Percentiles rank a stretch among this genome's conserved stretches.
Evolutionary conservation across 92 coral and sea anemone genomes (phyloP).

Genomic region (Bergia puertoricense): DNA sequence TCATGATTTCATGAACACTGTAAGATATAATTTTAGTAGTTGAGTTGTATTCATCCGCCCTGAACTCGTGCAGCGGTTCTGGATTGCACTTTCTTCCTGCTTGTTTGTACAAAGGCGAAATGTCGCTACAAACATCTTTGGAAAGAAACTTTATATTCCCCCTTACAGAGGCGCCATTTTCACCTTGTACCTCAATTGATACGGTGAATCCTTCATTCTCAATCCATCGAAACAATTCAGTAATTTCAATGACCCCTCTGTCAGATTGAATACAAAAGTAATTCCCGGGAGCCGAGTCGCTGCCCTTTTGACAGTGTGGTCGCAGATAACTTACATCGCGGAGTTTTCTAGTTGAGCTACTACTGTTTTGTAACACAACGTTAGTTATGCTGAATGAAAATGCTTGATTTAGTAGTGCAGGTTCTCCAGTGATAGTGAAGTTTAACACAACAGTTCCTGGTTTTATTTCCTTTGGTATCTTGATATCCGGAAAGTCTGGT

Average conservation of each 20-base stretch:
- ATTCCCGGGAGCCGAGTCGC: not conserved
- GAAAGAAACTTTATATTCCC: not conserved
- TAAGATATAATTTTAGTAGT: not conserved
- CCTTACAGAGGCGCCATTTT: not conserved
- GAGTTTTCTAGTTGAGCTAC: not conserved
- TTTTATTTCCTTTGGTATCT: conserved; percentile 32
- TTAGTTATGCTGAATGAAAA: not conserved
- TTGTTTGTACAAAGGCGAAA: conserved; percentile 8
- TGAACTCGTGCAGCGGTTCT: not conserved
- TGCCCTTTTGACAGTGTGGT: not conserved
- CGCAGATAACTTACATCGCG: not conserved
- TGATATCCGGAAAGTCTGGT: conserved; percentile 1
- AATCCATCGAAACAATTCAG: conserved; percentile 14
- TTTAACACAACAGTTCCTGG: conserved; percentile 4
- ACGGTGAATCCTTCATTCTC: conserved; percentile 10
- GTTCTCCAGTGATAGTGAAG: conserved; percentile 11
- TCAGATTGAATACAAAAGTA: conserved; percentile 17
- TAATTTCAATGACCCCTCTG: conserved; percentile 9
- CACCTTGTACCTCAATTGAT: not conserved
- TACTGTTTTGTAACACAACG: not conserved
- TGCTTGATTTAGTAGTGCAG: not conserved
- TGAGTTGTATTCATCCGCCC: not conserved
- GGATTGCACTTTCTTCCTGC: not conserved
- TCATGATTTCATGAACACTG: conserved; percentile 11
- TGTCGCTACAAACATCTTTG: conserved; percentile 24